Percentiles rank a stretch among this genome's conserved stretches.
phyloP scores from a whole-genome alignment of 2,888 invertebrate species.

The Aphodius sticticus region DNA sequence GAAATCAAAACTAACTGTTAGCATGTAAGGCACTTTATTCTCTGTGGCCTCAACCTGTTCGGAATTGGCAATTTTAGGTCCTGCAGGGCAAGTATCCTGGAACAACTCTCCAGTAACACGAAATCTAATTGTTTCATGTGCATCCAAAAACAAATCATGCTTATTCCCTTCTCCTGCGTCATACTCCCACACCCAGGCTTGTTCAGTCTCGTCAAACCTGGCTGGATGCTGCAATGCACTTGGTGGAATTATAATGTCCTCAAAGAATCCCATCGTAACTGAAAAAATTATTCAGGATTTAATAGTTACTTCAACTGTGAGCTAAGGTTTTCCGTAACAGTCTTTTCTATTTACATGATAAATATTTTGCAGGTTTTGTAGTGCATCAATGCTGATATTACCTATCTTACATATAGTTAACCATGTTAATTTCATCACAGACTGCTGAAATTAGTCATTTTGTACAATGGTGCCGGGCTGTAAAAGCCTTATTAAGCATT shows the following conservation, averaged over 20 bases:
- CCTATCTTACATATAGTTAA: too few relatives aligned
- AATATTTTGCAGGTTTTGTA: too few relatives aligned
- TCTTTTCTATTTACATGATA: not conserved
- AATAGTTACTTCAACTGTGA: not conserved
- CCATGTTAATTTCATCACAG: too few relatives aligned
- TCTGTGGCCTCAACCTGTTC: slow-evolving; percentile 61
- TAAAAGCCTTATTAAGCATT: too few relatives aligned
- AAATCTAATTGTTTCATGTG: slow-evolving; percentile 86
- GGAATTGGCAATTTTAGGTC: slow-evolving; percentile 63
- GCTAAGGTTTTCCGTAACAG: not conserved
- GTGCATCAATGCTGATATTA: too few relatives aligned
- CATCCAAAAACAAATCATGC: slow-evolving; percentile 95
- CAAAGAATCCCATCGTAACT: slow-evolving; percentile 96
- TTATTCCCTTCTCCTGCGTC: slow-evolving; percentile 80
- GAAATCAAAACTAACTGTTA: slow-evolving; percentile 63
- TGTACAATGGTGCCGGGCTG: too few relatives aligned
- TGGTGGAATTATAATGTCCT: slow-evolving; percentile 94
- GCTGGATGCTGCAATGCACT: slow-evolving; percentile 93
- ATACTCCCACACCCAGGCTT: slow-evolving; percentile 98
- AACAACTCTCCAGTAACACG: slow-evolving; percentile 89
- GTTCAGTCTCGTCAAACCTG: slow-evolving; percentile 88
- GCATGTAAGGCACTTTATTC: slow-evolving; percentile 69
- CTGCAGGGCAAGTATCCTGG: slow-evolving; percentile 86
- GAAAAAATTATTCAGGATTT: not conserved
- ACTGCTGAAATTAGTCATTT: too few relatives aligned